Percentiles rank a stretch among this genome's conserved stretches.
These are phyloP conservation scores for Bradypodion pumilum DNA, from an alignment of 2,797 vertebrate genomes.

Conservation along the genomic window DNA sequence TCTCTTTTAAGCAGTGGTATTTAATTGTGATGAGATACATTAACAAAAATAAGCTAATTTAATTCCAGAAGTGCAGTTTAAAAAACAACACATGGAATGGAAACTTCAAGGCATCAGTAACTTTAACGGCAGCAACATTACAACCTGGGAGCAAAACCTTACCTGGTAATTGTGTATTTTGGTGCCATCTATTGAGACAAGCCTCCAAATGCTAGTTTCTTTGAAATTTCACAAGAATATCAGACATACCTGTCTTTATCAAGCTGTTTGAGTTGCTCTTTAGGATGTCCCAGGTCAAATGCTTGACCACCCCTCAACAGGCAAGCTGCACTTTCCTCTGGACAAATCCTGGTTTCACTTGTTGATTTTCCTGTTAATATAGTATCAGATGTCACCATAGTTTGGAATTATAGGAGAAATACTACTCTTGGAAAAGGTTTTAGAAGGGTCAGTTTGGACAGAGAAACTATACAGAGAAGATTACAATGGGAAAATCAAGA, in stretches of 20 bases:
- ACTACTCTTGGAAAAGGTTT: background rate
- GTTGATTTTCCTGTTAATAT: slow-evolving; percentile 49
- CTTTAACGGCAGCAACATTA: background rate
- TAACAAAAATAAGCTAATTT: background rate
- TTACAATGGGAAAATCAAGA: background rate
- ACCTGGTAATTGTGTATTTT: no score
- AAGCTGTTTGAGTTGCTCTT: slow-evolving; percentile 74
- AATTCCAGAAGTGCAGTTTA: background rate
- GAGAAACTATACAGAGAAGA: background rate
- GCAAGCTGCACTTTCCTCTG: slow-evolving; percentile 85
- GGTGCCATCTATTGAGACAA: background rate
- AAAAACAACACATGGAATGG: background rate
- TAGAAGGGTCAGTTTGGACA: background rate
- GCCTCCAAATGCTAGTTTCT: background rate
- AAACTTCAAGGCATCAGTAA: background rate
- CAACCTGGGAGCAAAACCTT: background rate
- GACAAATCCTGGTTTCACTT: slow-evolving; percentile 72
- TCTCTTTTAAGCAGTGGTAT: background rate
- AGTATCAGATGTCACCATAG: background rate
- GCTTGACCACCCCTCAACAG: slow-evolving; percentile 73
- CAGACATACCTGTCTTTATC: slow-evolving; percentile 83
- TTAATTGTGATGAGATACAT: background rate
- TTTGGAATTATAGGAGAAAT: background rate
- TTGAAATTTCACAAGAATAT: background rate
- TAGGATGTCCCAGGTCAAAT: slow-evolving; percentile 84